Evolutionary conservation across 1,140 invertebrate species (phyloP).

Genomic region (Brachystomella parvula): DNA sequence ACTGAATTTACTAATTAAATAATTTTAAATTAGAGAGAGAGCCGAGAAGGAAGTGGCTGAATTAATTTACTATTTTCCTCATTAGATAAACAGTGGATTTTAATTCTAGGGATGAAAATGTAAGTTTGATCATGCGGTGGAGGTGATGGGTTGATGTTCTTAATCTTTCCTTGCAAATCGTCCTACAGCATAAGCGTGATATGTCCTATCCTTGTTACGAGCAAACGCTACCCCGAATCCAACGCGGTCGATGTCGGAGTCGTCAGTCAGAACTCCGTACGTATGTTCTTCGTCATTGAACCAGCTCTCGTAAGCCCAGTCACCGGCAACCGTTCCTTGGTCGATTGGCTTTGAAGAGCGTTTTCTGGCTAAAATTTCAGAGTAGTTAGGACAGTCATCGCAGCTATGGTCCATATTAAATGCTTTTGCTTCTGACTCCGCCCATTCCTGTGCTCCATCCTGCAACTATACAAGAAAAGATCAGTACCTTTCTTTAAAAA

Average conservation of each 20-base stretch:
- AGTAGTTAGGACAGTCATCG: background rate
- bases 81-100: no score
- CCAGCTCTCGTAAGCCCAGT: background rate
- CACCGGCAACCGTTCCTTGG: background rate
- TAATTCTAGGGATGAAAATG: no score
- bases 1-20: no score
- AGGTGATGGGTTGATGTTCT: background rate
- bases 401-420: background rate
- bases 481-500: no score
- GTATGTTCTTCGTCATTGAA: background rate
- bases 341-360: background rate
- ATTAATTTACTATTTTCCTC: no score
- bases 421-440: background rate
- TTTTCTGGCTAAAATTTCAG: background rate
- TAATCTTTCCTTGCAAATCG: background rate
- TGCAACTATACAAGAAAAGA: background rate
- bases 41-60: no score
- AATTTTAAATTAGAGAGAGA: no score
- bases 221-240: background rate
- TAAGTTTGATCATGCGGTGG: no score
- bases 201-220: background rate
- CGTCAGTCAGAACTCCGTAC: background rate
- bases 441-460: background rate
- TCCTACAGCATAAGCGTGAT: background rate
- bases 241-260: background rate